These are phyloP conservation scores for Pantherophis vulpinus DNA, from an alignment of 2,797 vertebrate genomes.

Conservation along the genomic window DNA sequence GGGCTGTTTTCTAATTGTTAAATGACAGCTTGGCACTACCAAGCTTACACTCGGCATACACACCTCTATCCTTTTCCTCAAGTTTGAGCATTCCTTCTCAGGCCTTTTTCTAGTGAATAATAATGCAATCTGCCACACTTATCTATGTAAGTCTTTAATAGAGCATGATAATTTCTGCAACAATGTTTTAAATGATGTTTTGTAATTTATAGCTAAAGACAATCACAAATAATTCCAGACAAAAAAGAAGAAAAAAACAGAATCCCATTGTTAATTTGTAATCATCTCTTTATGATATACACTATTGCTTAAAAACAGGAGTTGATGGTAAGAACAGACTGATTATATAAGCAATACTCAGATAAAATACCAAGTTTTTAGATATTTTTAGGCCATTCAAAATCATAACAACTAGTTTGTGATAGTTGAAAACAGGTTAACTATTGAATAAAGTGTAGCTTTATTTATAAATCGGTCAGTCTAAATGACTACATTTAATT, in stretches of 20 bases:
- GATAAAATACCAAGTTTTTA: not conserved
- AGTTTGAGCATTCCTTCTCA: not conserved
- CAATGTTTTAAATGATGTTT: not conserved
- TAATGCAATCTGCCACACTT: not conserved
- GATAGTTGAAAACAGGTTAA: constrained; percentile 8
- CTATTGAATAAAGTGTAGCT: constrained; percentile 36
- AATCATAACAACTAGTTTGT: not conserved
- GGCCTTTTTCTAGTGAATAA: not conserved
- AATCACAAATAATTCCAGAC: not conserved
- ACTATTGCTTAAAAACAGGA: not conserved
- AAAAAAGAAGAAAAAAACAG: not conserved
- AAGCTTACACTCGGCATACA: not conserved
- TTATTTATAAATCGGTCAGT: not conserved
- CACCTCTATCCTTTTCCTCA: not conserved
- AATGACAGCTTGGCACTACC: not conserved
- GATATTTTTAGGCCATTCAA: not conserved
- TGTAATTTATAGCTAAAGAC: not conserved
- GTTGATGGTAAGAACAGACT: not conserved
- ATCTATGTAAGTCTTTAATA: not conserved
- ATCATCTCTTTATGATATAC: not conserved
- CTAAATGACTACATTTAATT: constrained; percentile 30
- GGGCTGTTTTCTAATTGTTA: not conserved
- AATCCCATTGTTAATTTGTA: not conserved
- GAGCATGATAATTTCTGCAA: not conserved
- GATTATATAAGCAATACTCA: not conserved